A percentile compares a stretch with the other conserved stretches of the same genome.
These are phyloP conservation scores for Pegoplata infirma DNA, from an alignment of 2,888 invertebrate genomes.

Conservation along the genomic window DNA sequence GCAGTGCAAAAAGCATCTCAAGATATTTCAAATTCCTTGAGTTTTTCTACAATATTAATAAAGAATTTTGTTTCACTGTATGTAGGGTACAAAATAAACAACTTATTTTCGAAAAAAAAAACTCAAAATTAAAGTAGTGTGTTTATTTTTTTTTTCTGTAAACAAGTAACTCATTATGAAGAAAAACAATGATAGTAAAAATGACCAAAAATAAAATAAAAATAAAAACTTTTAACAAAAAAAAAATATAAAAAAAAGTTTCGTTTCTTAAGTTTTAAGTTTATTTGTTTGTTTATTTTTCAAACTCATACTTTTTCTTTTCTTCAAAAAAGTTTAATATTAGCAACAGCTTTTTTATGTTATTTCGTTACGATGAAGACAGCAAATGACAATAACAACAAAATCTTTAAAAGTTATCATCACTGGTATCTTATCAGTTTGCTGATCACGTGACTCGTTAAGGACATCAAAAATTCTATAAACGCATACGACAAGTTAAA, in stretches of 20 bases:
- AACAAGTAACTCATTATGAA: not conserved
- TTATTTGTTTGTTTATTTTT: constrained; percentile 25
- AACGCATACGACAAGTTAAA: constrained; percentile 56
- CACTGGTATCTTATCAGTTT: constrained; percentile 48
- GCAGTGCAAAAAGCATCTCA: too few species aligned
- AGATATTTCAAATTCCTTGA: too few species aligned
- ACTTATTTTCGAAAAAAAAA: too few species aligned
- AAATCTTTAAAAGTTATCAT: constrained; percentile 32
- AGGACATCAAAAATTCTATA: constrained; percentile 64
- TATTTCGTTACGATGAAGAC: not conserved
- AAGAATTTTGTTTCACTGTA: too few species aligned
- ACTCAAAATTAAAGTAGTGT: too few species aligned
- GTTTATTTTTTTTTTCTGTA: not conserved
- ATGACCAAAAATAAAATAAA: not conserved
- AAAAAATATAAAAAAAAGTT: not conserved
- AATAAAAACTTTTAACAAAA: not conserved
- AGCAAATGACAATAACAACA: too few species aligned
- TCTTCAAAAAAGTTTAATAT: constrained; percentile 9
- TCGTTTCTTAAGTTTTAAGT: constrained; percentile 24
- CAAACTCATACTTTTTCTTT: not conserved
- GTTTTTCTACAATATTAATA: too few species aligned
- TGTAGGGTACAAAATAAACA: too few species aligned
- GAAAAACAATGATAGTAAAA: not conserved
- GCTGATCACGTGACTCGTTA: constrained; percentile 66
- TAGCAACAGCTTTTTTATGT: constrained; percentile 29